Conservation (phyloP, 2,113 vertebrate genomes). For the Danio rerio region DNA sequence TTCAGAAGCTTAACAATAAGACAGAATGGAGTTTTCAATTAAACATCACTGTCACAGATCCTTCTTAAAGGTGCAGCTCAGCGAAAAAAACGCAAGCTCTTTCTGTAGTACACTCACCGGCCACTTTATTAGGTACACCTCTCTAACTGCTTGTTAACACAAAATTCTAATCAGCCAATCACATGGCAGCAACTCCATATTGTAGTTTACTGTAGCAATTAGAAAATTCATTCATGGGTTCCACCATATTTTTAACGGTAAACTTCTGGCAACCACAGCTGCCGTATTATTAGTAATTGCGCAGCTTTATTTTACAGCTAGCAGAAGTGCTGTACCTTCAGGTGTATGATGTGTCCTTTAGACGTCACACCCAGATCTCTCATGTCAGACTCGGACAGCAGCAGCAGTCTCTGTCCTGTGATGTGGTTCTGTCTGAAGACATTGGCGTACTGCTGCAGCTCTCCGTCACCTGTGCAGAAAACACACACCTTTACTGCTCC, state of each 20-base stretch:
- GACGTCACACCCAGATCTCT: conserved; percentile 94
- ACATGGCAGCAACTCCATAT: too few relatives aligned
- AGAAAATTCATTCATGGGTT: too few relatives aligned
- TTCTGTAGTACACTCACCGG: too few relatives aligned
- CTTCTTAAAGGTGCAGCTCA: background rate
- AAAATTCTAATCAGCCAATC: too few relatives aligned
- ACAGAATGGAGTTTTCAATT: conserved; percentile 15
- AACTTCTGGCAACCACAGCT: too few relatives aligned
- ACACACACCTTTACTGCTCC: background rate
- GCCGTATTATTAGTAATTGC: too few relatives aligned
- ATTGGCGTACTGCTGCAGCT: conserved; percentile 86
- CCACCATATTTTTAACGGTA: too few relatives aligned
- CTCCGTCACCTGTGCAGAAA: conserved; percentile 75
- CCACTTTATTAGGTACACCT: too few relatives aligned
- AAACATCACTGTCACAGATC: background rate
- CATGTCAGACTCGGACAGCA: conserved; percentile 90
- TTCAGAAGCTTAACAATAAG: conserved; percentile 15
- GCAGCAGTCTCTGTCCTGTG: conserved; percentile 89
- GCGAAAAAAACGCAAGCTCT: too few relatives aligned
- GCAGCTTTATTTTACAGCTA: too few relatives aligned
- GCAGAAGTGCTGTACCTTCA: conserved; percentile 81
- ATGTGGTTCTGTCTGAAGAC: conserved; percentile 97
- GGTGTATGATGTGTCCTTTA: conserved; percentile 95
- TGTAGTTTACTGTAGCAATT: too few relatives aligned
- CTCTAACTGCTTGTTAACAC: too few relatives aligned